These are phyloP conservation scores for Actinopyga echinites DNA, from an alignment of 53 echinoderm and acorn worm species.

Conservation along the genomic window DNA sequence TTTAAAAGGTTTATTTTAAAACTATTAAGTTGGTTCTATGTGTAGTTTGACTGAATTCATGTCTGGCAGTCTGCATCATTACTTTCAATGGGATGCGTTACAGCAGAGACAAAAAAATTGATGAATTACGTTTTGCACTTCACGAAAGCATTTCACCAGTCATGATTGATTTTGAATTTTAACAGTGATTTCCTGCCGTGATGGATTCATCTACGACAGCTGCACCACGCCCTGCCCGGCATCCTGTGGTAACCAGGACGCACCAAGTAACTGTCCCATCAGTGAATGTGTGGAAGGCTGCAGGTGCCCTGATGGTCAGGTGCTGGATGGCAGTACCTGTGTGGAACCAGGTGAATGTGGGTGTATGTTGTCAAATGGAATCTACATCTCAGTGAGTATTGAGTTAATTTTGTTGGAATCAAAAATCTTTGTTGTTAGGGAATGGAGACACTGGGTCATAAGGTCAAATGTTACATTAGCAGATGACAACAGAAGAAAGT, in stretches of 20 bases:
- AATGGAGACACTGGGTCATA: no score
- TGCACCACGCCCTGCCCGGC: constrained; percentile 65
- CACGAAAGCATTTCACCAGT: background rate
- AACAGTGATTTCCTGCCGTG: constrained; percentile 49
- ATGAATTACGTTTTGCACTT: background rate
- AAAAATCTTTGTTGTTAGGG: background rate
- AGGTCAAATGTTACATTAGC: background rate
- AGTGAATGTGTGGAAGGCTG: constrained; percentile 68
- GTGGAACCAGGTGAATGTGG: constrained; percentile 69
- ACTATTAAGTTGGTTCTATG: no score
- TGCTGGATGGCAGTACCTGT: constrained; percentile 69
- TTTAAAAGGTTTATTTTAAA: no score
- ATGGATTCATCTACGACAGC: constrained; percentile 55
- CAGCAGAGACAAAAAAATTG: no score
- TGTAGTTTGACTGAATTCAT: no score
- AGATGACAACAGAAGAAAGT: background rate
- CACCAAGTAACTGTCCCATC: constrained; percentile 33
- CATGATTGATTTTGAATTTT: background rate
- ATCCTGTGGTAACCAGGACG: constrained; percentile 59
- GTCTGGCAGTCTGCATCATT: no score
- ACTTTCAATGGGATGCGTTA: no score
- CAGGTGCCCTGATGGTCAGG: constrained; percentile 66
- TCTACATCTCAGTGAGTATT: constrained; percentile 58
- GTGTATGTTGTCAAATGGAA: constrained; percentile 62
- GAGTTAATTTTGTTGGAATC: background rate